Percentiles rank a stretch among this genome's conserved stretches.
phyloP scores from a whole-genome alignment of 2,113 vertebrate species.

The Oenanthe melanoleuca region DNA sequence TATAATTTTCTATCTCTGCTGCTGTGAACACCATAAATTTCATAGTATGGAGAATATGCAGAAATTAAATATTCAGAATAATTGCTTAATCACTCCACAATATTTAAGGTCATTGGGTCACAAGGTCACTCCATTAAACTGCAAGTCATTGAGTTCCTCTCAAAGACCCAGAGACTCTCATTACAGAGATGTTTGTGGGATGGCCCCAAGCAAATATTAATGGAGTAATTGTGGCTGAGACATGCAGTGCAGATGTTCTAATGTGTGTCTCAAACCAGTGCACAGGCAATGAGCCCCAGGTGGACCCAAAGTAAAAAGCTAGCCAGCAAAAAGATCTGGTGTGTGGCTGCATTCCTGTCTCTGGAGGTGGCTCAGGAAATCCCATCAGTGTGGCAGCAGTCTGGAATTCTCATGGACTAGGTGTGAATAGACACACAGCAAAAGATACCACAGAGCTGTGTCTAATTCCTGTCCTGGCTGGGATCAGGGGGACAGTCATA shows the following conservation, averaged over 20 bases:
- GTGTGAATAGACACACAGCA: background rate
- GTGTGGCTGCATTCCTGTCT: background rate
- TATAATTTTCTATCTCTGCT: background rate
- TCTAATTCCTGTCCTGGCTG: fast-evolving
- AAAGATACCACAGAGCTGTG: background rate
- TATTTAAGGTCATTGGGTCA: background rate
- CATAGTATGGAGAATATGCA: background rate
- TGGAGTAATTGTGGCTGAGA: fast-evolving
- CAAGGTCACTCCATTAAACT: background rate
- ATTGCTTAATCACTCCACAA: background rate
- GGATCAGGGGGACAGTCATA: background rate
- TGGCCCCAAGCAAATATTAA: background rate
- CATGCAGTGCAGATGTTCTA: fast-evolving
- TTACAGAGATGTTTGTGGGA: fast-evolving
- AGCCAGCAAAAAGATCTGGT: fast-evolving
- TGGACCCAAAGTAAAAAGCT: background rate
- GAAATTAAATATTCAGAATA: background rate
- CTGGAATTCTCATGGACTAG: background rate
- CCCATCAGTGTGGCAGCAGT: background rate
- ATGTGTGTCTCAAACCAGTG: background rate
- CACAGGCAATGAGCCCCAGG: fast-evolving
- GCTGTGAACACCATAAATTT: background rate
- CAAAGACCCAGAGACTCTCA: background rate
- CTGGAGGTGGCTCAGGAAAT: background rate
- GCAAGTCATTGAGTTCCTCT: background rate